These are phyloP conservation scores for Pogona vitticeps DNA, from an alignment of 2,113 vertebrate genomes.

Conservation along the genomic window DNA sequence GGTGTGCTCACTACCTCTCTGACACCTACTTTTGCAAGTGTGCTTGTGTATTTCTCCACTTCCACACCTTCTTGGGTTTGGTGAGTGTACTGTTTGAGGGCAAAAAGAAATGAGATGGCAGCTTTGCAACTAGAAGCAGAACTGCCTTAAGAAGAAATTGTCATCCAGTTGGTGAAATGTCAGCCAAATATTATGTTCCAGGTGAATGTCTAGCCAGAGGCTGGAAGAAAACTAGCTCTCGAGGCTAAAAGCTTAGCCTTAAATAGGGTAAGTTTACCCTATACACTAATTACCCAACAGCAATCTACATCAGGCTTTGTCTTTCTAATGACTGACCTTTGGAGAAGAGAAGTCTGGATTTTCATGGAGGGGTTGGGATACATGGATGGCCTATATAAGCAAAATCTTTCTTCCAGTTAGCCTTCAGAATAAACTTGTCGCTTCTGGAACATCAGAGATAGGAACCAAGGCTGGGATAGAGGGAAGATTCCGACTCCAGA, in stretches of 20 bases:
- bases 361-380: neutral
- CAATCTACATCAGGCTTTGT: constrained; percentile 17
- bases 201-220: constrained; percentile 18
- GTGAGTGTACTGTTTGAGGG: neutral
- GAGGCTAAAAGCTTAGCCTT: neutral
- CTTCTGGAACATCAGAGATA: too few species aligned
- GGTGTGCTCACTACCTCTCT: too few species aligned
- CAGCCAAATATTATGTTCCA: too few species aligned
- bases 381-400: rapidly evolving
- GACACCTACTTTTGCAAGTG: too few species aligned
- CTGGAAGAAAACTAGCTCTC: constrained; percentile 14
- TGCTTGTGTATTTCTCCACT: too few species aligned
- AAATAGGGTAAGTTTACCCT: constrained; percentile 3
- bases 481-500: too few species aligned
- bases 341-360: constrained; percentile 12
- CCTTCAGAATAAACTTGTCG: neutral
- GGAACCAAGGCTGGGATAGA: neutral
- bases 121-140: too few species aligned
- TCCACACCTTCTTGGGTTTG: too few species aligned
- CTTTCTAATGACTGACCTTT: neutral
- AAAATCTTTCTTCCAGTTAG: neutral
- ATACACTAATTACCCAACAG: neutral
- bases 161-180: neutral
- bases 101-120: neutral
- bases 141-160: too few species aligned